phyloP scores from a whole-genome alignment of 2,888 invertebrate species.

The Xestia sexstrigata region DNA sequence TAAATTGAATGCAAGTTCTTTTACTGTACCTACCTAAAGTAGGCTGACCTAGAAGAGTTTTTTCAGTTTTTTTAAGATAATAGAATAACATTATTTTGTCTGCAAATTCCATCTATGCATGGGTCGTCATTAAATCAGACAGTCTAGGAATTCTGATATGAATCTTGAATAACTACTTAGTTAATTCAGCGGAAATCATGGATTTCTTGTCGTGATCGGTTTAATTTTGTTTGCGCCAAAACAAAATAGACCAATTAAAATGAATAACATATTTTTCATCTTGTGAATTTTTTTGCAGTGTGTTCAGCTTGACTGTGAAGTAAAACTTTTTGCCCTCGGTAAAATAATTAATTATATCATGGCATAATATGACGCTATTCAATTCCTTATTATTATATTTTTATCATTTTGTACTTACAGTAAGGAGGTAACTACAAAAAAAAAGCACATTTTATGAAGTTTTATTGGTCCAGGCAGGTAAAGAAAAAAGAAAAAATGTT shows the following conservation, averaged over 20 bases:
- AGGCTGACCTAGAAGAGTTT: slow-evolving; percentile 6
- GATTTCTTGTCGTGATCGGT: slow-evolving; percentile 27
- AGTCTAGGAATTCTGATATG: slow-evolving; percentile 53
- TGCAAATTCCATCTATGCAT: slow-evolving; percentile 78
- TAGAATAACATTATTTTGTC: slow-evolving; percentile 76
- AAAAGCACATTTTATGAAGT: background rate
- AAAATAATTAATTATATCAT: background rate
- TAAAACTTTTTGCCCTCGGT: slow-evolving; percentile 23
- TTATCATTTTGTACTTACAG: background rate
- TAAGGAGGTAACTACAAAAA: background rate
- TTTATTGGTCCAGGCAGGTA: background rate
- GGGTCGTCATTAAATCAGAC: slow-evolving; percentile 65
- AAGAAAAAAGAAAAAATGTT: slow-evolving; percentile 3
- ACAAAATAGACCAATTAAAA: slow-evolving; percentile 14
- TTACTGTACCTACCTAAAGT: background rate
- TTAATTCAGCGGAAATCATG: slow-evolving; percentile 14
- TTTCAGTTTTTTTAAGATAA: slow-evolving; percentile 73
- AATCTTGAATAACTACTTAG: slow-evolving; percentile 29
- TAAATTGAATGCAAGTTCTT: background rate
- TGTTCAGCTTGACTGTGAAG: background rate
- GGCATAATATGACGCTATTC: background rate
- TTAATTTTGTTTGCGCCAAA: background rate
- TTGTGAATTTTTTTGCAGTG: background rate
- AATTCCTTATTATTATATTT: background rate
- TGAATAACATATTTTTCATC: slow-evolving; percentile 20